phyloP scores from a whole-genome alignment of 2,797 vertebrate species.

The Coregonus sp. region DNA sequence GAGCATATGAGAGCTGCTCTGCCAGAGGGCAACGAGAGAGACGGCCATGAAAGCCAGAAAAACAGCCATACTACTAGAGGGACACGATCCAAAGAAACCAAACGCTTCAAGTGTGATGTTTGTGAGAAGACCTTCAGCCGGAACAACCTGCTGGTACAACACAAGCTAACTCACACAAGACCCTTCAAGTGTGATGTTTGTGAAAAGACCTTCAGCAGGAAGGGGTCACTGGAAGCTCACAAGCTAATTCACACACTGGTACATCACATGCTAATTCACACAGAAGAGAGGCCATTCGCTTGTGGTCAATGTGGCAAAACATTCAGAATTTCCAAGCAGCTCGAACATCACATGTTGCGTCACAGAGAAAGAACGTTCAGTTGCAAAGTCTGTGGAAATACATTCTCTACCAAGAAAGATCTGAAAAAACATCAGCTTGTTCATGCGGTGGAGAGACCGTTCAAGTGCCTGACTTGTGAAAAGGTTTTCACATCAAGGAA shows the following conservation, averaged over 20 bases:
- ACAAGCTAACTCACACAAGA: neutral
- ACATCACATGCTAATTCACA: neutral
- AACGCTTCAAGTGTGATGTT: neutral
- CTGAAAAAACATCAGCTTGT: neutral
- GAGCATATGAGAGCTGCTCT: neutral
- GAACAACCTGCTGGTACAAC: neutral
- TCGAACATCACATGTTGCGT: neutral
- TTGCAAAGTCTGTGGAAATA: neutral
- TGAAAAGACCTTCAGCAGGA: neutral
- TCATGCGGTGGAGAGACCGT: neutral
- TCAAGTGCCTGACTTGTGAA: neutral
- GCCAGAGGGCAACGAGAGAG: neutral
- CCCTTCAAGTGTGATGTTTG: neutral
- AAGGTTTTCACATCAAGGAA: neutral
- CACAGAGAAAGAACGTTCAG: neutral
- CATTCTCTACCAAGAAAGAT: neutral
- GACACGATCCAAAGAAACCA: neutral
- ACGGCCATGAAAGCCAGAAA: neutral
- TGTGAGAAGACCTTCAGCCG: neutral
- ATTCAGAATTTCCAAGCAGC: neutral
- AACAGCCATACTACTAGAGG: neutral
- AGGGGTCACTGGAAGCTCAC: neutral
- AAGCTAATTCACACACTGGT: neutral
- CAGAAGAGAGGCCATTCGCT: neutral
- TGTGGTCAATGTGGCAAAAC: neutral